Conservation (phyloP, 2,888 invertebrate species). For the Ophion ventricosus region DNA sequence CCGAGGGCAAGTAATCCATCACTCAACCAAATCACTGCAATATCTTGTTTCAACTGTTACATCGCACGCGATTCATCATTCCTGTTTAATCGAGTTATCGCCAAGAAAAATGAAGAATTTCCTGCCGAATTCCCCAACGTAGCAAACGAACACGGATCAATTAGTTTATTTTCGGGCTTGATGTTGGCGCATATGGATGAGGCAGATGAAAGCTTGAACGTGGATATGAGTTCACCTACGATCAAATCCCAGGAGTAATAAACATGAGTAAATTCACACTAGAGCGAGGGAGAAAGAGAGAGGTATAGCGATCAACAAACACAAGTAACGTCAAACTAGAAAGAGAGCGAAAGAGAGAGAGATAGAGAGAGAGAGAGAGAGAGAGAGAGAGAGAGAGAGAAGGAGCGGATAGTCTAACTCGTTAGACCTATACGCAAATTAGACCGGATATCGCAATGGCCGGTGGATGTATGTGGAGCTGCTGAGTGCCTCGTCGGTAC, state of each 20-base stretch:
- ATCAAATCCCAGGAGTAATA: background rate
- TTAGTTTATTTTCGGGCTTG: background rate
- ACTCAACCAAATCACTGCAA: background rate
- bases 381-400: background rate
- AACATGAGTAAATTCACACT: background rate
- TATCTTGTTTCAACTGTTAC: background rate
- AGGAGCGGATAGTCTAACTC: conserved; percentile 22
- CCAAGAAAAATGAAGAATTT: background rate
- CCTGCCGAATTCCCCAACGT: background rate
- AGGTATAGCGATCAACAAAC: background rate
- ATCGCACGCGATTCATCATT: background rate
- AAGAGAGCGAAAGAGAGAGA: background rate
- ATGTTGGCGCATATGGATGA: background rate
- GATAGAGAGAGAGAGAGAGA: background rate
- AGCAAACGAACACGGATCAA: background rate
- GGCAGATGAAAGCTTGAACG: background rate
- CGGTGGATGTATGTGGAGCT: conserved; percentile 21
- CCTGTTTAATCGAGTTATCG: background rate
- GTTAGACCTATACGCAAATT: conserved; percentile 52
- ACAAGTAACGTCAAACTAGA: background rate
- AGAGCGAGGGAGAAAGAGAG: background rate
- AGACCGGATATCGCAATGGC: conserved; percentile 12
- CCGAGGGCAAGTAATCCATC: background rate
- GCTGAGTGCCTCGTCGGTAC: conserved; percentile 38
- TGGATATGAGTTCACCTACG: background rate